Evolutionary conservation across 2,797 vertebrate species (phyloP), one percentile per base, ranked within the genome.

Genomic region (Sebastes ruberrimus): DNA sequence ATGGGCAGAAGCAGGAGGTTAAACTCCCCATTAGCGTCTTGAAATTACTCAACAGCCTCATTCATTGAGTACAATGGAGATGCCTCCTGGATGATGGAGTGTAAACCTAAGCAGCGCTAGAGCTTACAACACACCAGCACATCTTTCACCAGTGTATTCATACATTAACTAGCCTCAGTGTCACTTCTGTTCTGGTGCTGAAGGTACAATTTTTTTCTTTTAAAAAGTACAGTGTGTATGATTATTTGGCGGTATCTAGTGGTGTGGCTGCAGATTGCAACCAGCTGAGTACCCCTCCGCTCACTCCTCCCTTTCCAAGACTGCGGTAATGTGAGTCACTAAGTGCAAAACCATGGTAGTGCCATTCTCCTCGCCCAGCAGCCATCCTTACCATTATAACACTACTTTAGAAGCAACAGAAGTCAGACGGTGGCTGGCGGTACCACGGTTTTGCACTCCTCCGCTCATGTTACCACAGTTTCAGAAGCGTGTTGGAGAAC

Each of bases 21-120:
- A 49, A 82, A 64, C 22, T 35, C 10, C 13, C 25, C 8, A 63
- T 86, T 71, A 56, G 38, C 22, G 27, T 79, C 60, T 61, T 60
- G 7, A 73, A 71, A 72, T 75, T 9, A 64, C 35, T 75, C n/a
- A 67, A 4, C 59, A 22, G 62, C 59, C 56, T 59, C 30, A 53
- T 70, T 61, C 63, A 46, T 10, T 49, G 14, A 52, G 53, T 28
- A 66, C n/a, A 73, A 69, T 35, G 52, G 27, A 46, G 55, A 76
- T n/a, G 27, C 20, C 30, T 68, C 14, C 55, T 55, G 20, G 57
- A 74, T 55, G 35, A 63, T 35, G 53, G 22, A 62, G 57, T 46
- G 52, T 46, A 53, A 65, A 74, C 7, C 20, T 35, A 27, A 52
- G n/a, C 38, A 57, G 28, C 14, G 10, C 4, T n/a, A 27, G 32